phyloP scores from a whole-genome alignment of 1,140 invertebrate species.

The Melanaphis sacchari region DNA sequence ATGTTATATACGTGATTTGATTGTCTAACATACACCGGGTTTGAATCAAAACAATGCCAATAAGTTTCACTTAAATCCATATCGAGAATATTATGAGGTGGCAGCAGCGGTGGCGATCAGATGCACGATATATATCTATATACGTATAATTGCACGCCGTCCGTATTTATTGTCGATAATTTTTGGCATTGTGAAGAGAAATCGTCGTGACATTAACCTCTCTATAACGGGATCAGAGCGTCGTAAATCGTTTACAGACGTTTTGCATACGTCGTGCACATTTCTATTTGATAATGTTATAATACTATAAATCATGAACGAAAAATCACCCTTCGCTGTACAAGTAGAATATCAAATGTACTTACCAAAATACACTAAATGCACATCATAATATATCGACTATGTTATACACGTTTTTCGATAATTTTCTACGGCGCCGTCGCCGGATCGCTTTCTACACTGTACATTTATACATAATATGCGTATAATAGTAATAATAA shows the following conservation, averaged over 20 bases:
- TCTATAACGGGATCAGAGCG: not conserved
- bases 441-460: not conserved
- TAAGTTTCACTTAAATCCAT: slow-evolving; percentile 9
- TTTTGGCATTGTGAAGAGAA: not conserved
- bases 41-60: not conserved
- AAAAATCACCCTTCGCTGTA: not conserved
- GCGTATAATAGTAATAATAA: not conserved
- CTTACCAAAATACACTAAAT: not conserved
- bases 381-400: no score
- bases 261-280: not conserved
- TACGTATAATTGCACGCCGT: not conserved
- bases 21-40: not conserved
- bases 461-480: not conserved
- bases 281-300: not conserved
- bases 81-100: slow-evolving; percentile 4
- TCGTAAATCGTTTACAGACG: not conserved
- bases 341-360: not conserved
- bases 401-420: not conserved
- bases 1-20: not conserved
- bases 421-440: not conserved
- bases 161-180: not conserved
- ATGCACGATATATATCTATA: not conserved
- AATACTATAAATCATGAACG: not conserved
- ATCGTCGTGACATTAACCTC: slow-evolving; percentile 1
- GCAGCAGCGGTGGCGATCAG: not conserved